Conservation (phyloP, 2,797 vertebrate genomes). For the Chiloscyllium punctatum region DNA sequence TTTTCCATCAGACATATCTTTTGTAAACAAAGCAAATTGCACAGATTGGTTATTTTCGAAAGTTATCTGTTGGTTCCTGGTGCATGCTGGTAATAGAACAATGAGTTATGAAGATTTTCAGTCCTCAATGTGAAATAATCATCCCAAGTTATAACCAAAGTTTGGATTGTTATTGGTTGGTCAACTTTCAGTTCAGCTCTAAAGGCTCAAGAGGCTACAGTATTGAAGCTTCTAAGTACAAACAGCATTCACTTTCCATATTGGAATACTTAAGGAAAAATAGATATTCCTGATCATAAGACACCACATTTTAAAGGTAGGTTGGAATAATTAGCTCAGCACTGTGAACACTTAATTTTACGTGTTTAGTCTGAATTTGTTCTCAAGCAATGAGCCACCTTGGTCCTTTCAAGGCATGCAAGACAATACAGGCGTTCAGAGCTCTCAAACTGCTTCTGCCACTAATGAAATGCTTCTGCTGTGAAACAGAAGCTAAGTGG, state of each 20-base stretch:
- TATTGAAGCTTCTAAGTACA: not conserved
- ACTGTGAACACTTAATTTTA: not conserved
- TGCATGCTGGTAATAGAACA: not conserved
- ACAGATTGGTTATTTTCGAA: not conserved
- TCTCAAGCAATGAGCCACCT: not conserved
- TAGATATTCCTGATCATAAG: not conserved
- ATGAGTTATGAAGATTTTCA: conserved; percentile 5
- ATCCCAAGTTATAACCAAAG: not conserved
- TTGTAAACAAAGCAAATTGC: not conserved
- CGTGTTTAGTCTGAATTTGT: conserved; percentile 23
- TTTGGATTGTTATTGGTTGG: not conserved
- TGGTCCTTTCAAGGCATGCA: not conserved
- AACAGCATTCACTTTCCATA: not conserved
- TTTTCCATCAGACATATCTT: not conserved
- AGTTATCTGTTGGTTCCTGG: not conserved
- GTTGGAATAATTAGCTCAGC: not conserved
- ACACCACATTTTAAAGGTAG: not conserved
- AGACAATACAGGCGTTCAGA: conserved; percentile 38
- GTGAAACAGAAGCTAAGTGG: conserved; percentile 42
- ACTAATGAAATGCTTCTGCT: conserved; percentile 33
- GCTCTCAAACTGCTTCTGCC: conserved; percentile 10
- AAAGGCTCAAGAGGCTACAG: not conserved
- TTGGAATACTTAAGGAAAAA: not conserved
- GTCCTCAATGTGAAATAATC: not conserved
- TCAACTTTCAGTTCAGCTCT: not conserved